These are phyloP conservation scores for Neocloeon triangulifer DNA, from an alignment of 1,140 invertebrate genomes.

Conservation along the genomic window DNA sequence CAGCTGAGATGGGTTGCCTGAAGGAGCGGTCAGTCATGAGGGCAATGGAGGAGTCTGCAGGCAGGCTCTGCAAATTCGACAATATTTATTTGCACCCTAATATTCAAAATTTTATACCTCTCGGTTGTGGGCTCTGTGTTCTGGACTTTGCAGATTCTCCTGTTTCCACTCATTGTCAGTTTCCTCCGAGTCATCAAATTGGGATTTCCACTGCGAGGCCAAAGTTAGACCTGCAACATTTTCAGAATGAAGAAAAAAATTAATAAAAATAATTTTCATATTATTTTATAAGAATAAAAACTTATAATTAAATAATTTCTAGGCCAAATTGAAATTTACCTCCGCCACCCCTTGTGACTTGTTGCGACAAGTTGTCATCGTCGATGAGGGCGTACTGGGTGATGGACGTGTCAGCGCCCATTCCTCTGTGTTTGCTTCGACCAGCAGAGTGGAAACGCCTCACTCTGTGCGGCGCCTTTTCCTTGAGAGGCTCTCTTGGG, in stretches of 20 bases:
- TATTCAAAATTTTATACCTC: neutral
- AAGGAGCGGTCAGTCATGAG: no score
- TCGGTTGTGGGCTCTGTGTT: conserved; percentile 26
- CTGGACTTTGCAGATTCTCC: conserved; percentile 45
- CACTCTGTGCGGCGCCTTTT: conserved; percentile 8
- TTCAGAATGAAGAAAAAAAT: conserved; percentile 15
- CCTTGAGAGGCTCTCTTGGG: neutral
- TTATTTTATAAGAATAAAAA: conserved; percentile 4
- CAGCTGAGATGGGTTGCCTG: no score
- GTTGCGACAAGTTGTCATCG: conserved; percentile 79
- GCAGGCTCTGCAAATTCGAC: no score
- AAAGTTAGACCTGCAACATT: conserved; percentile 55
- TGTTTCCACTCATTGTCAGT: conserved; percentile 83
- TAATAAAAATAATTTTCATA: conserved; percentile 3
- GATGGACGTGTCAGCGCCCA: conserved; percentile 40
- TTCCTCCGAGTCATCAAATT: conserved; percentile 73
- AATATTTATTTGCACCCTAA: no score
- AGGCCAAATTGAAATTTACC: conserved; percentile 9
- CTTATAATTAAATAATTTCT: neutral
- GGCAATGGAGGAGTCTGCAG: no score
- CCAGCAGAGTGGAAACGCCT: conserved; percentile 10
- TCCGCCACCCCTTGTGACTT: conserved; percentile 36
- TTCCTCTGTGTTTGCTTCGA: no score
- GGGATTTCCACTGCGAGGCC: conserved; percentile 81
- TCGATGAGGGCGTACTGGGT: conserved; percentile 81